Percentiles rank a stretch among this genome's conserved stretches.
phyloP scores from a whole-genome alignment of 2,888 invertebrate species.

The Luffia ferchaultella region DNA sequence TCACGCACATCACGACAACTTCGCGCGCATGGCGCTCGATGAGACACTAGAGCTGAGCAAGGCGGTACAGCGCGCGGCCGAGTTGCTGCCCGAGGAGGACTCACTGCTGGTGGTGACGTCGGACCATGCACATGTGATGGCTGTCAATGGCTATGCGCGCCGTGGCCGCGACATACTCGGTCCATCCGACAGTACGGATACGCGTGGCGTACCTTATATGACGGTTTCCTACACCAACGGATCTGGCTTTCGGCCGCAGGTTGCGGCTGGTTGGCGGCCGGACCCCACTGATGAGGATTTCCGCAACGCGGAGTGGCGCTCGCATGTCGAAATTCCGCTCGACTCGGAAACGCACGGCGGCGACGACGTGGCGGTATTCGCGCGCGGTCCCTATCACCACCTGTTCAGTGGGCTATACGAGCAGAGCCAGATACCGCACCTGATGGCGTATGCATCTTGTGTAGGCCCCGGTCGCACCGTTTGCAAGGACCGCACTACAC shows the following conservation, averaged over 20 bases:
- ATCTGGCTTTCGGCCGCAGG: slow-evolving; percentile 42
- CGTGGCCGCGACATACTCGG: slow-evolving; percentile 43
- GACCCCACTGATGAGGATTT: slow-evolving; percentile 31
- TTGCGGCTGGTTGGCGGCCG: slow-evolving; percentile 32
- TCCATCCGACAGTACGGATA: slow-evolving; percentile 28
- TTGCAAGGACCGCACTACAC: slow-evolving; percentile 21
- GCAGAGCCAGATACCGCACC: slow-evolving; percentile 79
- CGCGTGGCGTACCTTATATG: slow-evolving; percentile 52
- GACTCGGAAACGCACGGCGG: slow-evolving; percentile 75
- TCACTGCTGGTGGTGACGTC: slow-evolving; percentile 80
- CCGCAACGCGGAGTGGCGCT: slow-evolving; percentile 18
- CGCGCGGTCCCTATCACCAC: slow-evolving; percentile 75
- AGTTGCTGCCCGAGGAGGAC: slow-evolving; percentile 54
- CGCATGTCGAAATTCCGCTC: slow-evolving; percentile 61
- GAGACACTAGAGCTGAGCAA: slow-evolving; percentile 69
- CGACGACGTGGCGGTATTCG: slow-evolving; percentile 81
- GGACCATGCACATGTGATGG: slow-evolving; percentile 79
- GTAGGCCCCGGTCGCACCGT: slow-evolving; percentile 63
- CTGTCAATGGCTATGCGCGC: slow-evolving; percentile 71
- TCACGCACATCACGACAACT: slow-evolving; percentile 62
- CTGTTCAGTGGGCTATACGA: slow-evolving; percentile 79
- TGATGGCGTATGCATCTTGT: slow-evolving; percentile 76
- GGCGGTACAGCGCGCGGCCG: slow-evolving; percentile 39
- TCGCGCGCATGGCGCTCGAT: slow-evolving; percentile 60
- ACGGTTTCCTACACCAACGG: slow-evolving; percentile 70